These are phyloP conservation scores for Anas flavirostris DNA, from an alignment of 2,797 vertebrate genomes.

Conservation along the genomic window DNA sequence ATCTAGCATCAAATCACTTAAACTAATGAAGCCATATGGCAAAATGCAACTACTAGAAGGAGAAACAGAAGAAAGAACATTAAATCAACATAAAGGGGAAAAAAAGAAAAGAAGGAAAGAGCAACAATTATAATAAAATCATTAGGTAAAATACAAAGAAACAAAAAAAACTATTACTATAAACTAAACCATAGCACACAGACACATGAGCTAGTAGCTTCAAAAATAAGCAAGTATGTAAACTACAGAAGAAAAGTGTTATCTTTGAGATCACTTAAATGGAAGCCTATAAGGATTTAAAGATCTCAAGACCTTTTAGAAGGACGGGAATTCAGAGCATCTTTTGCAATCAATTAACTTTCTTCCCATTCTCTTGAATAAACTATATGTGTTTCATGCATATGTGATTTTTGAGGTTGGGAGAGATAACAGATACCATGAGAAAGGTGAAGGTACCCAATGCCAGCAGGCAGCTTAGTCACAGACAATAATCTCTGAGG, in stretches of 20 bases:
- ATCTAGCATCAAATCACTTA: not conserved
- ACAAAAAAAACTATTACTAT: not conserved
- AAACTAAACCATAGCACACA: not conserved
- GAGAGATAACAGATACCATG: not conserved
- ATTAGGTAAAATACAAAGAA: not conserved
- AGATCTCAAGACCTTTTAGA: not conserved
- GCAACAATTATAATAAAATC: not conserved
- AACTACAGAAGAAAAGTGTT: not conserved
- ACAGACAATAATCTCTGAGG: not conserved
- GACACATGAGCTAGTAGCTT: not conserved
- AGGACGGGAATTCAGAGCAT: not conserved
- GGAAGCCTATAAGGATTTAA: not conserved
- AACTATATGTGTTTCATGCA: rapidly evolving
- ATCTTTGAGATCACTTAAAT: not conserved
- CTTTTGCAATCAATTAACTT: not conserved
- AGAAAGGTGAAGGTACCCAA: not conserved
- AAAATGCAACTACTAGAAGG: not conserved
- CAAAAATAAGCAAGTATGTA: not conserved
- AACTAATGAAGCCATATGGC: not conserved
- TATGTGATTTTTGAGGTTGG: not conserved
- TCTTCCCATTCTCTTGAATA: not conserved
- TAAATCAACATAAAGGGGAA: not conserved
- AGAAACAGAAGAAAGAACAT: not conserved
- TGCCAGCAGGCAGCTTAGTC: not conserved
- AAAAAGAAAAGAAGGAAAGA: rapidly evolving